These are phyloP conservation scores for Macquaria australasica DNA, from an alignment of 2,113 vertebrate genomes.

Conservation along the genomic window DNA sequence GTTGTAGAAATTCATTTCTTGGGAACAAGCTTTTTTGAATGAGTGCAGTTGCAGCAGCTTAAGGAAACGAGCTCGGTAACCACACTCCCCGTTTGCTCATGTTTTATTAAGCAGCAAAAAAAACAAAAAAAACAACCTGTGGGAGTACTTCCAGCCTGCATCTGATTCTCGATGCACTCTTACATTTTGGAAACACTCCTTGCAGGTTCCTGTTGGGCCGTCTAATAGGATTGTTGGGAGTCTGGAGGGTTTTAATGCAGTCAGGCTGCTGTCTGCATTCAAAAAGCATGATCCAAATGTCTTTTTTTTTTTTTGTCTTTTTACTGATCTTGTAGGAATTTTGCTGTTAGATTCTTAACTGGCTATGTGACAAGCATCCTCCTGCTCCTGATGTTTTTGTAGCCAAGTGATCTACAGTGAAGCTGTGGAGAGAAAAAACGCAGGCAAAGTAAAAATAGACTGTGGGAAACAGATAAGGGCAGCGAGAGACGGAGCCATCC, in stretches of 20 bases:
- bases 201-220: constrained; percentile 4
- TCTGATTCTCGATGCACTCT: constrained; percentile 26
- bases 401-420: constrained; percentile 5
- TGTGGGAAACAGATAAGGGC: constrained; percentile 60
- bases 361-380: constrained; percentile 18
- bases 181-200: constrained; percentile 30
- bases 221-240: constrained; percentile 40
- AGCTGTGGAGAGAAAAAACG: not conserved
- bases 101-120: constrained; percentile 48
- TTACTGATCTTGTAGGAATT: constrained; percentile 1
- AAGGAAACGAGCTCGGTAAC: constrained; percentile 30
- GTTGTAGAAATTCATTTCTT: constrained; percentile 39
- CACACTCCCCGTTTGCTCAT: constrained; percentile 17
- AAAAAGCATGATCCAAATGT: not conserved
- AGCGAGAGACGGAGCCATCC: constrained; percentile 36
- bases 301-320: not conserved
- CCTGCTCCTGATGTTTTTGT: constrained; percentile 13
- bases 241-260: constrained; percentile 12
- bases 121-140: not conserved
- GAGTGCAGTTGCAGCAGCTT: constrained; percentile 33
- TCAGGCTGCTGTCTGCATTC: not conserved
- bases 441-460: constrained; percentile 69
- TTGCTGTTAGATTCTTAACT: not conserved
- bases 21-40: constrained; percentile 23
- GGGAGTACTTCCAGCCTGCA: constrained; percentile 3